A percentile compares a stretch with the other conserved stretches of the same genome.
phyloP scores from a whole-genome alignment of 53 echinoderm and acorn worm species.

The Actinopyga echinites region DNA sequence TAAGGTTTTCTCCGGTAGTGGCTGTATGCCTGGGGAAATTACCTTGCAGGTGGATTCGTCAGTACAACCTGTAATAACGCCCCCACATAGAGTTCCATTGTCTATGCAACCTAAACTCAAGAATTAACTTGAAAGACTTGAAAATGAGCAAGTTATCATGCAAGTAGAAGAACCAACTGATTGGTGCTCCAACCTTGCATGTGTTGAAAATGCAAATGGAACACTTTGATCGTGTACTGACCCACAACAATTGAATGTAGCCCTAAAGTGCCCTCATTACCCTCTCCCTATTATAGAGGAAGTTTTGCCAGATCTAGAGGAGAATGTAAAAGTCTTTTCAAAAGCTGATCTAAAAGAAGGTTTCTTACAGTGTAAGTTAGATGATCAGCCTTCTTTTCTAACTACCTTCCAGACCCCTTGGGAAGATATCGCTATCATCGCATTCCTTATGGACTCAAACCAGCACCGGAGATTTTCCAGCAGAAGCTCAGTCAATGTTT shows the following conservation, averaged over 20 bases:
- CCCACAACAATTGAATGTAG: conserved; percentile 11
- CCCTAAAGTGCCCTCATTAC: conserved; percentile 1
- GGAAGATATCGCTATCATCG: conserved; percentile 56
- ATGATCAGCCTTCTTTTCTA: conserved; percentile 35
- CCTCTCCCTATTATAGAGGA: not conserved
- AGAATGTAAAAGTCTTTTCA: conserved; percentile 1
- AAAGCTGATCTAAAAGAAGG: conserved; percentile 22
- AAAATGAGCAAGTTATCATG: no score
- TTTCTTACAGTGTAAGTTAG: conserved; percentile 46
- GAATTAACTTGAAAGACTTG: no score
- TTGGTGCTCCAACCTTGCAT: conserved; percentile 12
- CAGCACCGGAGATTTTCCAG: conserved; percentile 54
- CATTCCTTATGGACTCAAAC: conserved; percentile 62
- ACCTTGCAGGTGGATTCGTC: conserved; percentile 47
- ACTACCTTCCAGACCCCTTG: conserved; percentile 67
- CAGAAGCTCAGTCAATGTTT: conserved; percentile 53
- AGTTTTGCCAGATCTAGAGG: not conserved
- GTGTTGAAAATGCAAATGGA: conserved; percentile 5
- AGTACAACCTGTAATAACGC: no score
- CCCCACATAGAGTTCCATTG: no score
- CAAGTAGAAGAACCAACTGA: not conserved
- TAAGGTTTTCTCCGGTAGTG: conserved; percentile 44
- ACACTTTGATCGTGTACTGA: conserved; percentile 14
- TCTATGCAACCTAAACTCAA: no score
- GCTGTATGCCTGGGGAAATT: conserved; percentile 50